Conservation (phyloP, 2,888 invertebrate genomes). For the Sussaba pulchella region DNA sequence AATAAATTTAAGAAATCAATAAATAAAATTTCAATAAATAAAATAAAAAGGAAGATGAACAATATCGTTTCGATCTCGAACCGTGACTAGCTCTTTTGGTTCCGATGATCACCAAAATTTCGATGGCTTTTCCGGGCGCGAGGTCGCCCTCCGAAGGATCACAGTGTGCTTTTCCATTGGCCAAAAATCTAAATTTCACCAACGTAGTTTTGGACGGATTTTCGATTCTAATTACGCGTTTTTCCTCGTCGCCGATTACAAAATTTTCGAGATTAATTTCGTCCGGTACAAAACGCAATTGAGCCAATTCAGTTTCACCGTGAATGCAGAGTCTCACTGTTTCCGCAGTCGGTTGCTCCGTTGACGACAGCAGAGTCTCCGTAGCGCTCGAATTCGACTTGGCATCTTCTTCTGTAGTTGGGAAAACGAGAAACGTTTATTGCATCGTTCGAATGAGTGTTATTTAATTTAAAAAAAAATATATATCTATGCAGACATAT, state of each 20-base stretch:
- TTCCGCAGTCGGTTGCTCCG: slow-evolving; percentile 74
- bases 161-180: slow-evolving; percentile 83
- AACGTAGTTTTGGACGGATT: slow-evolving; percentile 84
- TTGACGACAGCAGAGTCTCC: slow-evolving; percentile 19
- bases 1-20: no score
- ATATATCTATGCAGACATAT: no score
- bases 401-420: slow-evolving; percentile 44
- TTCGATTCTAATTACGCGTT: slow-evolving; percentile 83
- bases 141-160: slow-evolving; percentile 83
- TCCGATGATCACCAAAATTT: slow-evolving; percentile 73
- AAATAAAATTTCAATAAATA: no score
- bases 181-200: slow-evolving; percentile 83
- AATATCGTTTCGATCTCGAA: slow-evolving; percentile 51
- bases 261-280: slow-evolving; percentile 85
- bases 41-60: no score
- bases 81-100: slow-evolving; percentile 66
- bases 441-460: no score
- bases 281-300: slow-evolving; percentile 85
- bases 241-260: slow-evolving; percentile 80
- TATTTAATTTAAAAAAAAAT: background rate
- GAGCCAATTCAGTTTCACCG: slow-evolving; percentile 86
- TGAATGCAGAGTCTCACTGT: slow-evolving; percentile 86
- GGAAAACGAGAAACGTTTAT: background rate
- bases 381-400: slow-evolving; percentile 36
- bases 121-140: slow-evolving; percentile 80